Evolutionary conservation across 2,888 invertebrate species (phyloP).

Genomic region (Hypomecis atomaria): DNA sequence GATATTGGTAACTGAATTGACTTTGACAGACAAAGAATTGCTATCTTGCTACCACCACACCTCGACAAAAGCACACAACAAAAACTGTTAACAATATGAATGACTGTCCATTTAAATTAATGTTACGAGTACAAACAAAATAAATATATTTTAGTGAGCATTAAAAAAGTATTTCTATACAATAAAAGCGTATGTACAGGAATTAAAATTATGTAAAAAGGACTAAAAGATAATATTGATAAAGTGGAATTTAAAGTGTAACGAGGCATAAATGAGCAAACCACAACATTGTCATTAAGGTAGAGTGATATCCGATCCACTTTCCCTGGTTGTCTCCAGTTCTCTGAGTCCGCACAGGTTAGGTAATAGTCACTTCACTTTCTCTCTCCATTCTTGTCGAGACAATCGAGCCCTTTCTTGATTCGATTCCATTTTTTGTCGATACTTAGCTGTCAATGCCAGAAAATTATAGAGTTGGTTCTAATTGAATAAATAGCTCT

Average conservation of each 20-base stretch:
- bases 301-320: conserved; percentile 40
- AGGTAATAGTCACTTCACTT: conserved; percentile 41
- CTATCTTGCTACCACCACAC: too few relatives aligned
- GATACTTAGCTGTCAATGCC: not conserved
- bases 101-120: too few relatives aligned
- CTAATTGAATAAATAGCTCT: too few relatives aligned
- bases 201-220: not conserved
- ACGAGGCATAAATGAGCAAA: not conserved
- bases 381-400: conserved; percentile 43
- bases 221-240: not conserved
- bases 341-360: conserved; percentile 29
- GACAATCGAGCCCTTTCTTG: conserved; percentile 24
- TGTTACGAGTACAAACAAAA: too few relatives aligned
- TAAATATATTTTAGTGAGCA: too few relatives aligned
- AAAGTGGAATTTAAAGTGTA: not conserved
- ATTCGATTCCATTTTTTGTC: conserved; percentile 1
- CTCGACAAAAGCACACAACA: too few relatives aligned
- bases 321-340: conserved; percentile 48
- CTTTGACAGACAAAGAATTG: too few relatives aligned
- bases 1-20: too few relatives aligned
- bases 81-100: too few relatives aligned
- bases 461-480: not conserved
- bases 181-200: not conserved
- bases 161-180: too few relatives aligned
- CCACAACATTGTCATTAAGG: conserved; percentile 18